These are phyloP conservation scores for Calliphora vicina DNA, from an alignment of 1,140 invertebrate species.

Conservation along the genomic window DNA sequence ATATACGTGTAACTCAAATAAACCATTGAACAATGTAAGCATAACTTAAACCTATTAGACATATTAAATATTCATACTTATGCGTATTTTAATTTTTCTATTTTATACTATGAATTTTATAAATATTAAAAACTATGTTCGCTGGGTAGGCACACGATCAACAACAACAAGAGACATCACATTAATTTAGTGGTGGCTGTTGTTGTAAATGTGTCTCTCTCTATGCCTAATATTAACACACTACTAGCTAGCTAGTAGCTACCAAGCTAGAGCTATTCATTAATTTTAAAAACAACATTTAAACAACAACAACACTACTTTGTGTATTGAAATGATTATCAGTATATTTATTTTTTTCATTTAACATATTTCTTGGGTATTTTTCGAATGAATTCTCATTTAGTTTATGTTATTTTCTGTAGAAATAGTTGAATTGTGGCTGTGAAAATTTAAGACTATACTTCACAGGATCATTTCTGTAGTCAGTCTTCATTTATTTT, in stretches of 20 bases:
- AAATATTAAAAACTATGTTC: no score
- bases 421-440: background rate
- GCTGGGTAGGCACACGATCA: no score
- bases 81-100: no score
- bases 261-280: no score
- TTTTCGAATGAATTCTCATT: background rate
- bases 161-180: no score
- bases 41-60: no score
- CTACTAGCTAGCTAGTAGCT: no score
- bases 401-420: background rate
- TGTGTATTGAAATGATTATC: background rate
- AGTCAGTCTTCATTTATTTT: background rate
- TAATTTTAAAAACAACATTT: background rate
- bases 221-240: background rate
- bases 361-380: background rate
- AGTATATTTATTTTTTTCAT: background rate
- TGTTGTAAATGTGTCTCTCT: background rate
- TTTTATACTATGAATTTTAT: no score
- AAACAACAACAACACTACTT: background rate
- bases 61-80: no score
- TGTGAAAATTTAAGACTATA: background rate
- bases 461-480: slow-evolving; percentile 1
- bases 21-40: no score
- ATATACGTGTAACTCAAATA: no score
- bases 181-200: background rate